Base-by-base conservation (phyloP, 2,797 vertebrate genomes). In the Siniperca undulata region DNA sequence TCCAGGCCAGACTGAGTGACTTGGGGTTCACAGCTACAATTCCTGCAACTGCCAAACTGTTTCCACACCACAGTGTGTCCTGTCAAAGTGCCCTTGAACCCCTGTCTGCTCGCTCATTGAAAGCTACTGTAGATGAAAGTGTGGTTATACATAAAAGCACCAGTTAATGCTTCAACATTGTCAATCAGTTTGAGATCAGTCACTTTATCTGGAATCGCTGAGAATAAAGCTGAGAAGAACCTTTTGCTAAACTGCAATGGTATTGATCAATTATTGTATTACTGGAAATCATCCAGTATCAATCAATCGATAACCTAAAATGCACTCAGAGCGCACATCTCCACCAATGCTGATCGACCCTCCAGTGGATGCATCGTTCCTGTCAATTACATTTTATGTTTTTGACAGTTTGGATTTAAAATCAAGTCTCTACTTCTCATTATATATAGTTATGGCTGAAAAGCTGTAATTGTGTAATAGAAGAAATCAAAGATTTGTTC, bases 21-120 rank as follows among this genome's bases (percentile, higher is more conserved):
- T 71, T 70, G 13, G 58, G 24, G 20, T 73, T 82, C 65, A 48
- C 46, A 38, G 44, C 46, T 60, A 68, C 58, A 64, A 58, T 60
- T 72, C n/a, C 48, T 55, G 8, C 56, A 52, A 44, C 60, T 77
- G 72, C 27, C 52, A 72, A 74, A 67, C 50, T 69, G 10, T 76
- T 83, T 70, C 46, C 64, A 59, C 64, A 72, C 46, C 40, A 74
- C 71, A 74, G 24, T 50, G 46, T 52, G 65, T 62, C 53, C 62
- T 22, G 70, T 76, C 83, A 79, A 67, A 78, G 46, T 19, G 13
- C 27, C 68, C 40, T 36, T 52, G 46, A 77, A 73, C 61, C 61
- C 58, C 19, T 20, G 55, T 50, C 36, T 58, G 42, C 42, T 74
- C n/a, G 8, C 22, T 77, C 46, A 68, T 48, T 72, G 53, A 53